These are phyloP conservation scores for Pseudorectes ferrugineus DNA, from an alignment of 2,113 vertebrate genomes.

Conservation along the genomic window DNA sequence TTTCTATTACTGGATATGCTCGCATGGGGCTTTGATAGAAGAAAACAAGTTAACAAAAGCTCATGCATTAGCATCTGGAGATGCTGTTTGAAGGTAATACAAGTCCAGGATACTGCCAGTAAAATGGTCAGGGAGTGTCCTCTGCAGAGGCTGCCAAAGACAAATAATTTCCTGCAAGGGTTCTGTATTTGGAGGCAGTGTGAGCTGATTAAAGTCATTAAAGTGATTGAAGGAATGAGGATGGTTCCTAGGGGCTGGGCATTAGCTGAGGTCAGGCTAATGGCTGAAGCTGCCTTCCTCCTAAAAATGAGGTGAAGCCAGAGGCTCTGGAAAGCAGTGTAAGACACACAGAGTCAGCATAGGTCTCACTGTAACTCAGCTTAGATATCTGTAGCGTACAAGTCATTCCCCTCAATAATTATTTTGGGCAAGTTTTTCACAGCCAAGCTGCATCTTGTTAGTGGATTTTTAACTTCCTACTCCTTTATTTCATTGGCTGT, in stretches of 20 bases:
- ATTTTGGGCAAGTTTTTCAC: background rate
- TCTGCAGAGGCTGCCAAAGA: background rate
- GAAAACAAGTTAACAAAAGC: background rate
- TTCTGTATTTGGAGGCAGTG: background rate
- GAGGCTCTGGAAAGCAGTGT: background rate
- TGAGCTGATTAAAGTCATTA: background rate
- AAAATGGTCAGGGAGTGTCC: background rate
- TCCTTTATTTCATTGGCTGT: background rate
- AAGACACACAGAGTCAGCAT: rapidly evolving
- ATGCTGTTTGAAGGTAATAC: background rate
- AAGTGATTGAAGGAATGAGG: background rate
- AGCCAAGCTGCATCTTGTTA: background rate
- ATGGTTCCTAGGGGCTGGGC: background rate
- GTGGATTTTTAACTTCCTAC: background rate
- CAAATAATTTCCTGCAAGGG: background rate
- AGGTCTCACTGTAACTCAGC: background rate
- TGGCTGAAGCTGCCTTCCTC: background rate
- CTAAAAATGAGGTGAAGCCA: background rate
- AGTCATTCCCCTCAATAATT: background rate
- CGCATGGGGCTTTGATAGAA: background rate
- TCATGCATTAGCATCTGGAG: background rate
- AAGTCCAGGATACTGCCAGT: background rate
- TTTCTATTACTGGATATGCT: background rate
- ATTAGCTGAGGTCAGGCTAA: background rate
- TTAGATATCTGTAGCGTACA: background rate